Conservation (phyloP, 2,113 vertebrate genomes). For the Gobiocypris rarus region DNA sequence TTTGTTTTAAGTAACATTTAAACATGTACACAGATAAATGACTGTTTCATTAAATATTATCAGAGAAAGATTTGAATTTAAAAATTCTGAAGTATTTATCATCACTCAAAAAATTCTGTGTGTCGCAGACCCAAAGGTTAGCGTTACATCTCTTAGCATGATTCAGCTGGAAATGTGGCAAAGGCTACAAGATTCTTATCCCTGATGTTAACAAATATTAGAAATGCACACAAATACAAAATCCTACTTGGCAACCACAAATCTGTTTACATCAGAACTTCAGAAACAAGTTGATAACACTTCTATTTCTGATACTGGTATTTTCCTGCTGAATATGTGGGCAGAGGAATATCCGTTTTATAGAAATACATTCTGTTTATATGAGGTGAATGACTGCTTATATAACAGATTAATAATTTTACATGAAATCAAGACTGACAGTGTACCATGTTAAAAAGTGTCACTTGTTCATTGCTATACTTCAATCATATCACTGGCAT, state of each 20-base stretch:
- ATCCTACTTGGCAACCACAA: neutral
- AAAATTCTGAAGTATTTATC: neutral
- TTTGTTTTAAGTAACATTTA: too few relatives aligned
- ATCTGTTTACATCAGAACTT: neutral
- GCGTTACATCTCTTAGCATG: neutral
- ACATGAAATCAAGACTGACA: neutral
- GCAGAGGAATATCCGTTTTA: constrained; percentile 6
- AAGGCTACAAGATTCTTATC: neutral
- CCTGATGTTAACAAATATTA: neutral
- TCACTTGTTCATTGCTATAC: neutral
- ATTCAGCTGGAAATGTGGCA: neutral
- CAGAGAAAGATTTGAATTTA: neutral
- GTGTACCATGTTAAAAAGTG: neutral
- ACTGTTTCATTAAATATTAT: too few relatives aligned
- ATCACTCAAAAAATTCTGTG: neutral
- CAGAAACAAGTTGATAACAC: constrained; percentile 34
- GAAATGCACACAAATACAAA: constrained; percentile 1
- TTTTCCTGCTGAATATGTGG: constrained; percentile 35
- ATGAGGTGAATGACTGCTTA: constrained; percentile 9
- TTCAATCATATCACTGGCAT: neutral
- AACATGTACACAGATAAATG: too few relatives aligned
- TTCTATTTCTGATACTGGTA: constrained; percentile 29
- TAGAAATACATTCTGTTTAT: neutral
- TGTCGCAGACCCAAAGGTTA: constrained; percentile 6
- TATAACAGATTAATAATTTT: neutral